Conservation (phyloP, 2,113 vertebrate genomes). For the Meleagris gallopavo region DNA sequence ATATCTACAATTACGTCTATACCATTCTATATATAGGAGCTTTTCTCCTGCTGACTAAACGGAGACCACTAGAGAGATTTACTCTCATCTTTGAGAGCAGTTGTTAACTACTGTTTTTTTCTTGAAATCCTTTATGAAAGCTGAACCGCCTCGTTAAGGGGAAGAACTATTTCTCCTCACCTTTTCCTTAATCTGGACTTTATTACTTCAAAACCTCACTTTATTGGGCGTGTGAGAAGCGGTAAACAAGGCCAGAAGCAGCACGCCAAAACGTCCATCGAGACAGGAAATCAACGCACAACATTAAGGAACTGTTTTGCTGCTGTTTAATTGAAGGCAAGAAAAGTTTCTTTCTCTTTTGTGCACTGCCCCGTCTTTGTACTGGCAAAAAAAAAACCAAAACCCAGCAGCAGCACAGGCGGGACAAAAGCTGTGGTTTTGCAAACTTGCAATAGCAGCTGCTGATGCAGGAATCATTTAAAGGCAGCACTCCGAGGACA, state of each 20-base stretch:
- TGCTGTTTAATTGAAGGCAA: not conserved
- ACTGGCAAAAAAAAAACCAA: not conserved
- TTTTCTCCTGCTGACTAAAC: not conserved
- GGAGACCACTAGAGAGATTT: slow-evolving; percentile 39
- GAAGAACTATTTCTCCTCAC: not conserved
- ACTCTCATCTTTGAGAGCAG: not conserved
- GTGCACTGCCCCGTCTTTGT: not conserved
- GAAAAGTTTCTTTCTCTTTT: not conserved
- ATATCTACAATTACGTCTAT: not conserved
- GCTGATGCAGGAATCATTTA: slow-evolving; percentile 77
- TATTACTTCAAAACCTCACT: not conserved
- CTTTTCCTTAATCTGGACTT: not conserved
- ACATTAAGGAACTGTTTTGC: not conserved
- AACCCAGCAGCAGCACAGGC: slow-evolving; percentile 33
- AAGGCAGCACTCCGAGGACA: slow-evolving; percentile 68
- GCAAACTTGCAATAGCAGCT: slow-evolving; percentile 72
- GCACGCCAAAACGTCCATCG: fast-evolving
- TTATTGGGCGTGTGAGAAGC: not conserved
- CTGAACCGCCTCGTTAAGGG: not conserved
- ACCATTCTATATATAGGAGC: not conserved
- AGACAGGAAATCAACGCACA: not conserved
- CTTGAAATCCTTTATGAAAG: not conserved
- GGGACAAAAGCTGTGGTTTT: slow-evolving; percentile 74
- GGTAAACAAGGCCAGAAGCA: not conserved
- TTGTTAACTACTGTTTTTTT: not conserved